Conservation (phyloP, 2,888 invertebrate species). For the Escarpia spicata region DNA sequence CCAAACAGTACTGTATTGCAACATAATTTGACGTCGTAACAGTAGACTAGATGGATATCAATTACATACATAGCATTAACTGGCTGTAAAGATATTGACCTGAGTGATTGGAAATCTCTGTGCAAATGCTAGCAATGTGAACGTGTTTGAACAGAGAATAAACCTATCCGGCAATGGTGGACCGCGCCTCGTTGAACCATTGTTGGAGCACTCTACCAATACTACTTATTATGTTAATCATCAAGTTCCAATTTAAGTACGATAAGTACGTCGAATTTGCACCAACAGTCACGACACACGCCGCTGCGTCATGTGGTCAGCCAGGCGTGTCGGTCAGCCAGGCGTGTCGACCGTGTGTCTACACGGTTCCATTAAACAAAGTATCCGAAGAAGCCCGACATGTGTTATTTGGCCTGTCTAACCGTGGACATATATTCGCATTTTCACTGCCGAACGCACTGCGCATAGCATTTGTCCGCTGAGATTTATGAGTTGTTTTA, state of each 20-base stretch:
- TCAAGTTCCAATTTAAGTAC: background rate
- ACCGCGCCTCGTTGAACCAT: background rate
- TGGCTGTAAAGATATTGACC: background rate
- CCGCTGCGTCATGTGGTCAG: background rate
- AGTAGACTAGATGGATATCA: background rate
- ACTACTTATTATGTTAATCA: background rate
- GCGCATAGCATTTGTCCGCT: background rate
- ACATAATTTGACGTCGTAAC: background rate
- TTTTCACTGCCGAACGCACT: background rate
- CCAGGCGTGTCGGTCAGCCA: background rate
- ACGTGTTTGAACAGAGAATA: background rate
- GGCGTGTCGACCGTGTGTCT: background rate
- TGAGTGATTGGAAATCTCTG: background rate
- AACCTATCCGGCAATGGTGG: background rate
- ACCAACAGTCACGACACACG: background rate
- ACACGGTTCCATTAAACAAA: background rate
- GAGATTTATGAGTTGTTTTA: no score
- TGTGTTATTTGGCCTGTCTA: background rate
- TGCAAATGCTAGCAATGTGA: background rate
- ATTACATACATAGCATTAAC: background rate
- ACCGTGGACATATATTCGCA: background rate
- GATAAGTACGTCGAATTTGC: background rate
- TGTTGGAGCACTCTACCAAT: background rate
- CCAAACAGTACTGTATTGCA: background rate
- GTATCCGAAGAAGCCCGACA: background rate